phyloP scores from a whole-genome alignment of 2,113 vertebrate species.

The Tragelaphus scriptus region DNA sequence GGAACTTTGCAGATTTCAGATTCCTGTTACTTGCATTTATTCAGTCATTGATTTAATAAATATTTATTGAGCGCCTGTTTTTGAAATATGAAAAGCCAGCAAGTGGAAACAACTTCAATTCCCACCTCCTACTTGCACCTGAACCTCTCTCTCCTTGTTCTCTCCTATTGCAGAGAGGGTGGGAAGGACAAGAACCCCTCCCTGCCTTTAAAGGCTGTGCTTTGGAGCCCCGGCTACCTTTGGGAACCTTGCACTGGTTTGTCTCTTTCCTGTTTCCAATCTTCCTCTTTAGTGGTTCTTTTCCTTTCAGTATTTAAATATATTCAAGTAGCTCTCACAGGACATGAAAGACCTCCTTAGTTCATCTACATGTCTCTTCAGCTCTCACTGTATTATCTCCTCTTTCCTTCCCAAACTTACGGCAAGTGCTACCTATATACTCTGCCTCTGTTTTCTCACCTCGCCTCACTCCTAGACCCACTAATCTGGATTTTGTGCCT shows the following conservation, averaged over 20 bases:
- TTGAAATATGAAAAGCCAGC: constrained; percentile 13
- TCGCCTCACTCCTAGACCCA: neutral
- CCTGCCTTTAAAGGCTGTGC: neutral
- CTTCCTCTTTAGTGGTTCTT: neutral
- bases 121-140: neutral
- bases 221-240: neutral
- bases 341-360: neutral
- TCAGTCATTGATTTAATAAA: constrained; percentile 23
- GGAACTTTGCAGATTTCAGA: neutral
- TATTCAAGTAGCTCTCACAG: neutral
- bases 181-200: neutral
- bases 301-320: neutral
- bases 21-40: neutral
- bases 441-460: neutral
- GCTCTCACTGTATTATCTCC: neutral
- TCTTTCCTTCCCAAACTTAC: neutral
- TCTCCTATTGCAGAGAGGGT: neutral
- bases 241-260: neutral
- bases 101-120: neutral
- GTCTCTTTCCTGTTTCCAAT: neutral
- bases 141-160: neutral
- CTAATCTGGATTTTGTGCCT: neutral
- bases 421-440: neutral
- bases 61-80: constrained; percentile 9
- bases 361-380: neutral